phyloP scores from a whole-genome alignment of 2,888 invertebrate genomes.

The Brenthis ino region DNA sequence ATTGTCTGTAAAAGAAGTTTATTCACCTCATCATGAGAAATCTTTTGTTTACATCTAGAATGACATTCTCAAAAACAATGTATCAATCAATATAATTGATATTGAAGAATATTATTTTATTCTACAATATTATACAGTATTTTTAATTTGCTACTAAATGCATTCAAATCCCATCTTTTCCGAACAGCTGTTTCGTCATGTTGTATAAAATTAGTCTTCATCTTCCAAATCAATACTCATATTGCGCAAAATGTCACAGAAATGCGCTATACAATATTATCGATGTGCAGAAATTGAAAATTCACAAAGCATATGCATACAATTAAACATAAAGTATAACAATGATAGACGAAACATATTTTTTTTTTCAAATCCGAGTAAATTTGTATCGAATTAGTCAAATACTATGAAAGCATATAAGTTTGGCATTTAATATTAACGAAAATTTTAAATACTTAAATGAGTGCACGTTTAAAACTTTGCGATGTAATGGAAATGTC shows the following conservation, averaged over 20 bases:
- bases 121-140: conserved; percentile 12
- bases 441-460: conserved; percentile 13
- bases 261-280: conserved; percentile 55
- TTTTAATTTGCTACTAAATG: conserved; percentile 43
- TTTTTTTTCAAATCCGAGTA: conserved; percentile 13
- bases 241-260: conserved; percentile 79
- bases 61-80: conserved; percentile 15
- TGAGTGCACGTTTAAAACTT: conserved; percentile 41
- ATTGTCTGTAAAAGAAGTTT: not conserved
- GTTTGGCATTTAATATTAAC: conserved; percentile 4
- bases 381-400: conserved; percentile 23
- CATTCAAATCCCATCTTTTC: conserved; percentile 46
- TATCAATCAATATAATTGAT: conserved; percentile 11
- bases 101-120: not conserved
- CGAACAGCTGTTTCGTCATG: conserved; percentile 79
- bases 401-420: conserved; percentile 20
- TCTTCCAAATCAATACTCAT: conserved; percentile 76
- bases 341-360: conserved; percentile 57
- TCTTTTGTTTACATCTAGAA: conserved; percentile 30
- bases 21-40: not conserved
- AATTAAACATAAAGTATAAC: conserved; percentile 61
- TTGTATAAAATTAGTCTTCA: conserved; percentile 69
- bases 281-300: conserved; percentile 48
- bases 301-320: conserved; percentile 58
- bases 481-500: conserved; percentile 57